Evolutionary conservation across 1,140 invertebrate genomes (phyloP).

Genomic region (Anthonomus grandis): DNA sequence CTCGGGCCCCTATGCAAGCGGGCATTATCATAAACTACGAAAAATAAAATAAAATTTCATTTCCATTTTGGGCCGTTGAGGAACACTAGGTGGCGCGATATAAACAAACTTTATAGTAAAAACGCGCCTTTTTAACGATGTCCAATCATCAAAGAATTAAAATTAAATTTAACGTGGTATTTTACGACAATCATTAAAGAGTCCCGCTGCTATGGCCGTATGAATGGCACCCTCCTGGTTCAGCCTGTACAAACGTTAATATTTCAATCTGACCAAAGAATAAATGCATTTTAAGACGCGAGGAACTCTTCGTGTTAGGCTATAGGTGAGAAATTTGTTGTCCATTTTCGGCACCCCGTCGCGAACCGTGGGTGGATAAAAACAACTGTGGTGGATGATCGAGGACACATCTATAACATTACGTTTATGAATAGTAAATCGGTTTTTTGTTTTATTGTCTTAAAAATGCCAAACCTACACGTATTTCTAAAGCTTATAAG

Average conservation of each 20-base stretch:
- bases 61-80: slow-evolving; percentile 9
- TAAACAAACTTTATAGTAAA: slow-evolving; percentile 28
- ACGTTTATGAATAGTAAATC: not conserved
- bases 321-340: slow-evolving; percentile 47
- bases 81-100: slow-evolving; percentile 23
- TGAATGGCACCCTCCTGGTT: slow-evolving; percentile 41
- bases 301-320: slow-evolving; percentile 43
- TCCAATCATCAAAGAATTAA: slow-evolving; percentile 35
- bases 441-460: too few relatives aligned
- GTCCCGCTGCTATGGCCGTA: slow-evolving; percentile 29
- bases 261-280: slow-evolving; percentile 42
- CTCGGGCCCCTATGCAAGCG: too few relatives aligned
- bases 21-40: slow-evolving; percentile 14
- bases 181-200: slow-evolving; percentile 40
- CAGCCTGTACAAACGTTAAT: slow-evolving; percentile 39
- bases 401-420: too few relatives aligned
- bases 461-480: slow-evolving; percentile 3
- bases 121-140: slow-evolving; percentile 27
- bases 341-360: slow-evolving; percentile 37
- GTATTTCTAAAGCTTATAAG: slow-evolving; percentile 21
- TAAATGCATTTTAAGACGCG: slow-evolving; percentile 40
- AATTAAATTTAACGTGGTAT: slow-evolving; percentile 33
- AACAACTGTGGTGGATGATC: too few relatives aligned
- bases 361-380: slow-evolving; percentile 25
- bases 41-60: slow-evolving; percentile 7